Evolutionary conservation across 1,140 invertebrate species (phyloP), one percentile per base, ranked within the genome.

Genomic region (Ceratitis capitata): DNA sequence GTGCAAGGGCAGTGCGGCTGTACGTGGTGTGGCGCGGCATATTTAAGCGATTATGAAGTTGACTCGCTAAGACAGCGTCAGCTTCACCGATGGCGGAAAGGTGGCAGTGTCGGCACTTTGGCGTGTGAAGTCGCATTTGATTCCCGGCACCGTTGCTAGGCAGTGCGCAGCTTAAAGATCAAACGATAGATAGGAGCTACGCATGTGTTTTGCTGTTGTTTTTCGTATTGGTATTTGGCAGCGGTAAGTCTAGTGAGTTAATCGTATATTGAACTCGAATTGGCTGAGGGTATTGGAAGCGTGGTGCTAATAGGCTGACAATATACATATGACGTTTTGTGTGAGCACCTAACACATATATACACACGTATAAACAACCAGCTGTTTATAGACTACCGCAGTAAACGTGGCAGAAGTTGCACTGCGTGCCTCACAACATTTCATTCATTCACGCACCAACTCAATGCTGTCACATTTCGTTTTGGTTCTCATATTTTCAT

Each of bases 81-180:
- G n/a, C n/a, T n/a, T n/a, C n/a, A n/a, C n/a, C n/a, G n/a, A n/a
- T n/a, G 16, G 35, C 19, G 64, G 3, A 7, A 23, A 2, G 16
- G 69, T 1, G 19, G 29, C 14, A 14, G n/a, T 12, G 47, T 2
- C 47, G 82, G 82, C n/a, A n/a, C 82, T 83, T 83, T 51, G 32
- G 49, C 49, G 45, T 49, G 49, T 83, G 82, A 83, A 83, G 47
- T 32, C 45, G 82, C 47, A 83, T 78, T 78, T 78, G 39, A 78
- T 78, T 78, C 19, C 35, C 39, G 23, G 39, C 69, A 78, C 69
- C 39, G 12, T 45, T 78, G 32, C 19, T n/a, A n/a, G 39, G 26
- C 39, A 45, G 69, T 78, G 39, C 39, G 3, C 42, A 16, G 1
- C 5, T 10, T 1, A 78, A 78, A 42, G 35, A 32, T 78, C 39